Conservation (phyloP, 2,113 vertebrate species). For the Symphodus melops region DNA sequence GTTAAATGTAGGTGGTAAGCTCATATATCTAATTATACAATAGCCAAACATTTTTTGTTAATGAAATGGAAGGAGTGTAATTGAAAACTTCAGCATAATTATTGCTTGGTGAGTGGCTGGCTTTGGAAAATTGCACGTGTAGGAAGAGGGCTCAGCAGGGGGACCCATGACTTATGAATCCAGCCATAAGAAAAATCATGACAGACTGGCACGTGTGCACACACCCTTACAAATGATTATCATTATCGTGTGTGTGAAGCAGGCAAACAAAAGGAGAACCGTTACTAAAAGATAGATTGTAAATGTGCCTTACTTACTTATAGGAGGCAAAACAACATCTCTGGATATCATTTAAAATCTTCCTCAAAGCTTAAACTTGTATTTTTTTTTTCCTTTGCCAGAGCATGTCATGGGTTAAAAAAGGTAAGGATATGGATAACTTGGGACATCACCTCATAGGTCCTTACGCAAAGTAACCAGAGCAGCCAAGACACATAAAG, state of each 20-base stretch:
- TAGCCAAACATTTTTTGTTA: constrained; percentile 85
- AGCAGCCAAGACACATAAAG: constrained; percentile 70
- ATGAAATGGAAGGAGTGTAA: constrained; percentile 85
- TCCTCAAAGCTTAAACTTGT: neutral
- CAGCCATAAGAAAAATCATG: constrained; percentile 61
- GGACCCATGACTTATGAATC: constrained; percentile 74
- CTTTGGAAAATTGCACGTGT: constrained; percentile 80
- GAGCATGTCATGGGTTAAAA: constrained; percentile 40
- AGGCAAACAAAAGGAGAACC: constrained; percentile 35
- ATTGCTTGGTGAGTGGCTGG: constrained; percentile 78
- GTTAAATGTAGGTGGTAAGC: constrained; percentile 86
- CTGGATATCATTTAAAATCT: constrained; percentile 7
- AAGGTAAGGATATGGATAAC: constrained; percentile 59
- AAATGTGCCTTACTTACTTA: neutral
- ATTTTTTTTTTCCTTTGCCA: neutral
- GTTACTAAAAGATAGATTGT: constrained; percentile 4
- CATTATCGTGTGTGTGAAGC: constrained; percentile 37
- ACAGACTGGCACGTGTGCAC: constrained; percentile 29
- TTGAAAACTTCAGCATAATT: constrained; percentile 86
- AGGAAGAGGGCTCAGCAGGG: constrained; percentile 76
- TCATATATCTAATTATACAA: constrained; percentile 88
- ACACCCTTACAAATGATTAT: constrained; percentile 47
- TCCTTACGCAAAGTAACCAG: constrained; percentile 54
- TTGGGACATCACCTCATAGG: constrained; percentile 70
- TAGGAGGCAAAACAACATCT: constrained; percentile 7